phyloP scores from a whole-genome alignment of 1,140 invertebrate species.

The Drosophila subobscura region DNA sequence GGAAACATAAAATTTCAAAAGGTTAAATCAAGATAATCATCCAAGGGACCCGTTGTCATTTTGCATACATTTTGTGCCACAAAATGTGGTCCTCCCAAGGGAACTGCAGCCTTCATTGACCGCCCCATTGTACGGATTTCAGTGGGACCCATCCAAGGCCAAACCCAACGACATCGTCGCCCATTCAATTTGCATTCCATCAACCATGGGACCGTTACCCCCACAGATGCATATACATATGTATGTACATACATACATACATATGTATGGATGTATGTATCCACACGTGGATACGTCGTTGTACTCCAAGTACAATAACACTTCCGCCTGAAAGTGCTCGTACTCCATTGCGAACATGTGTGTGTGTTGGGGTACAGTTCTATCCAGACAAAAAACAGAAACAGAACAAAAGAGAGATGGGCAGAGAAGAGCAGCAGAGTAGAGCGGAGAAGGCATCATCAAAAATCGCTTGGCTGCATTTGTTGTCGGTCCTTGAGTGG shows the following conservation, averaged over 20 bases:
- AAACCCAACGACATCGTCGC: background rate
- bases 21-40: too few relatives aligned
- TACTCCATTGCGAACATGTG: conserved; percentile 7
- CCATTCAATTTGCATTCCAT: conserved; percentile 16
- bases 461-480: conserved; percentile 38
- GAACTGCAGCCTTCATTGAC: too few relatives aligned
- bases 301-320: conserved; percentile 10
- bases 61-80: too few relatives aligned
- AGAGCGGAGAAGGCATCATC: conserved; percentile 23
- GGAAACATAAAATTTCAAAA: too few relatives aligned
- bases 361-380: conserved; percentile 21
- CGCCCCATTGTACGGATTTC: background rate
- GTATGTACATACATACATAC: background rate
- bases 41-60: too few relatives aligned
- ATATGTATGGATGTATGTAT: too few relatives aligned
- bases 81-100: too few relatives aligned
- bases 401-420: conserved; percentile 6
- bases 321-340: conserved; percentile 22
- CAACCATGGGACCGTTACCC: conserved; percentile 8
- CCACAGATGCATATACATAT: too few relatives aligned
- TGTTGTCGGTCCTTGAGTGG: conserved; percentile 23
- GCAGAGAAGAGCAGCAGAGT: conserved; percentile 9
- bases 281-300: background rate
- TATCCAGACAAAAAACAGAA: conserved; percentile 18
- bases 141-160: background rate